Base-by-base conservation (phyloP, 2,113 vertebrate species). In the Scortum barcoo region DNA sequence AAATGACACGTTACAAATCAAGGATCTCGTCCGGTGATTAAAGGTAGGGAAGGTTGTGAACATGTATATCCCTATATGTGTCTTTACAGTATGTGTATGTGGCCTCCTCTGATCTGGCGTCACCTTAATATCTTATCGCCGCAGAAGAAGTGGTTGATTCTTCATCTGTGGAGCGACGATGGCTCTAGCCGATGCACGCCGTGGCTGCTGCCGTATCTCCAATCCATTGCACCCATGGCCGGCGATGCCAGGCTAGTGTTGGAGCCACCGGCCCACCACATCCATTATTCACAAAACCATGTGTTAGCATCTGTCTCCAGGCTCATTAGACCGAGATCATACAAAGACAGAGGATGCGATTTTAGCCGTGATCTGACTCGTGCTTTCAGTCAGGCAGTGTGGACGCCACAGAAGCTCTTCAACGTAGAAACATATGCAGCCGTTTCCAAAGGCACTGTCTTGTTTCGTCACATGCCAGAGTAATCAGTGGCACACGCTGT, bases 221-320 rank as follows among this genome's bases (percentile, higher is more conserved):
- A 42, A 79, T 76, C 42, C 42, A 50, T 75, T 84, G 74, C 53
- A 78, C 38, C 33, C 65, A 17, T 58, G 79, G 77, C 72, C 69
- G 60, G 69, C 26, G 57, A 88, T 69, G 68, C 72, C 68, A 26
- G 26, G 70, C 56, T 77, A 63, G 76, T 78, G 76, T 57, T 36
- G 40, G 78, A 88, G 78, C 81, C 56, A 69, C 70, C 12, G n/a
- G 75, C 82, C 88, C 80, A 70, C 66, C 46, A 33, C 86, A 90
- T 93, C 80, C 90, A 91, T 94, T 84, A 94, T 93, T 93, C 69
- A 93, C 71, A 75, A 76, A 88, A 75, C 20, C 79, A 70, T 89
- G 89, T 79, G 67, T 84, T 68, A 38, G 75, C 84, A 88, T 80
- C 85, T 89, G 81, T 86, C 86, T 83, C 54, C 26, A 48, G 16